A percentile compares a stretch with the other conserved stretches of the same genome.
Evolutionary conservation across 2,797 vertebrate genomes (phyloP).

Genomic region (Clarias laeviceps): DNA sequence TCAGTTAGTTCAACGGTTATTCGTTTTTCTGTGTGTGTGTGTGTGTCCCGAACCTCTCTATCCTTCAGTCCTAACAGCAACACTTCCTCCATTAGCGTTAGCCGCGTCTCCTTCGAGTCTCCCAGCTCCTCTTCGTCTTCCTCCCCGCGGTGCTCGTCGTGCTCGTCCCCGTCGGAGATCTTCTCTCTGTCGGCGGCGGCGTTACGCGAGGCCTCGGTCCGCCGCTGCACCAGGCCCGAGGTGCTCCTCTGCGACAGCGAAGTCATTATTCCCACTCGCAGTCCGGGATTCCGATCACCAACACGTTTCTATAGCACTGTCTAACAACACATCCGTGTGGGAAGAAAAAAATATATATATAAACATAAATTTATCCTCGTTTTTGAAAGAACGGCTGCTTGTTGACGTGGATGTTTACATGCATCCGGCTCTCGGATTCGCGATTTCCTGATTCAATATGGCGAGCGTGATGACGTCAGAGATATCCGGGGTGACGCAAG

Average conservation of each 20-base stretch:
- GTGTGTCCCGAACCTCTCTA: conserved; percentile 82
- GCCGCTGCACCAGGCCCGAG: conserved; percentile 95
- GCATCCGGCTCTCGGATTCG: conserved; percentile 65
- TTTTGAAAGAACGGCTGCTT: background rate
- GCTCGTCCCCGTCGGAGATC: conserved; percentile 80
- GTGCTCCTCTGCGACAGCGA: conserved; percentile 87
- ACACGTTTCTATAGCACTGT: background rate
- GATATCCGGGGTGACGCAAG: conserved; percentile 37
- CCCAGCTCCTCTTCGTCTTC: conserved; percentile 88
- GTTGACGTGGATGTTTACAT: conserved; percentile 58
- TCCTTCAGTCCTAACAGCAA: conserved; percentile 95
- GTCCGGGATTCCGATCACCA: background rate
- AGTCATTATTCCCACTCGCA: conserved; percentile 73
- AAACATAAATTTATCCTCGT: background rate
- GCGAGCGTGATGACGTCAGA: conserved; percentile 83
- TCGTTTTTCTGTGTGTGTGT: background rate
- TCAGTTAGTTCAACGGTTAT: background rate
- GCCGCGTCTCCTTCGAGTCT: conserved; percentile 92
- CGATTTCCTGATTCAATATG: conserved; percentile 86
- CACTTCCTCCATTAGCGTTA: conserved; percentile 97
- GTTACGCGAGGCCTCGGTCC: conserved; percentile 90
- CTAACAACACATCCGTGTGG: background rate
- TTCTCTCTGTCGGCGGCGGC: conserved; percentile 84
- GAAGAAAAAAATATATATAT: too few relatives aligned
- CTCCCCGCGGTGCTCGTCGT: conserved; percentile 80